Evolutionary conservation across 2,888 invertebrate genomes (phyloP), one percentile per base, ranked within the genome.

Genomic region (Celastrina argiolus): DNA sequence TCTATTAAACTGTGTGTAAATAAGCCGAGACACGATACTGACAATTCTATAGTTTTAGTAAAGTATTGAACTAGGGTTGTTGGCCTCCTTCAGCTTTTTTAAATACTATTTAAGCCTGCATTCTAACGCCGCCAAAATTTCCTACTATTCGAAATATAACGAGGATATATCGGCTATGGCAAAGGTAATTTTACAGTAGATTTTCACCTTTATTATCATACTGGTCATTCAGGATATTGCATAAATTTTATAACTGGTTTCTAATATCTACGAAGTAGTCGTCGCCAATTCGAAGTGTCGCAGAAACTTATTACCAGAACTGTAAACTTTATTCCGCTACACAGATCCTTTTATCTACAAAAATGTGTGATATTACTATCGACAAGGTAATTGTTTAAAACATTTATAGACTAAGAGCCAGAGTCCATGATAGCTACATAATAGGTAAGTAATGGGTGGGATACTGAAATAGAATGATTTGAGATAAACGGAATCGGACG

Each of bases 141-240:
- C 90, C 87, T 93, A 92, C 91, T 93, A 93, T 85, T 92, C 92
- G 75, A 94, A 94, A 92, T 93, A 93, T 84, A 93, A 93, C 90
- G 93, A 92, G 81, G 92, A 92, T 84, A 92, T 92, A 90, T 93
- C 93, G 85, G 92, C 93, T 84, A 94, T 94, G 92, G 93, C 93
- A 77, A 94, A 94, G 93, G 94, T 94, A 92, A 77, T 67, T 56
- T 69, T 69, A 70, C 69, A 18, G 1, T 58, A 18, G 14, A 70
- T 67, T 72, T 72, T 66, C 67, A 71, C 39, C 39, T n/a, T 70
- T 68, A 81, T 83, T 85, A 80, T 73, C 83, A 85, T 84, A 85
- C 82, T 76, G 70, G 84, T 75, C 68, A 68, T 71, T 73, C 79
- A 73, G 67, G 79, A 68, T 75, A 67, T 26, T 66, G 42, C 26